Percentiles rank a stretch among this genome's conserved stretches.
Evolutionary conservation across 2,888 invertebrate species (phyloP).

Genomic region (Phalera bucephala): DNA sequence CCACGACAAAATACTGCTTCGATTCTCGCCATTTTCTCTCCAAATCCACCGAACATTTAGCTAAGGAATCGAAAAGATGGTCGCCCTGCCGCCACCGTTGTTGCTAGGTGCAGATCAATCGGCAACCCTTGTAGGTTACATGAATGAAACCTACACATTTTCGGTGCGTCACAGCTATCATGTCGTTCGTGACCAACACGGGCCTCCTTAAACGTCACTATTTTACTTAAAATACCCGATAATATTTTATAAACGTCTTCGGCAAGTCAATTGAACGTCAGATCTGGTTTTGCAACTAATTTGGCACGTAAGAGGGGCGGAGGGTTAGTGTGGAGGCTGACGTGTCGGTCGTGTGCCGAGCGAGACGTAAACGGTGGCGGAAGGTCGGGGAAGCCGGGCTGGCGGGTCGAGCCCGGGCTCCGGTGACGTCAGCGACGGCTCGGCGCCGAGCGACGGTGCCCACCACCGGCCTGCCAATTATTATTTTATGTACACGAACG

Average conservation of each 20-base stretch:
- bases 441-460: slow-evolving; percentile 71
- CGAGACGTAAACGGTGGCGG: slow-evolving; percentile 69
- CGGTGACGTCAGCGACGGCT: slow-evolving; percentile 79
- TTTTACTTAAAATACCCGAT: slow-evolving; percentile 15
- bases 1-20: slow-evolving; percentile 65
- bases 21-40: slow-evolving; percentile 58
- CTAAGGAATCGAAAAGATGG: slow-evolving; percentile 50
- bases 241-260: slow-evolving; percentile 30
- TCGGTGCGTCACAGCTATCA: slow-evolving; percentile 50
- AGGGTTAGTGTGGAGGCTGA: slow-evolving; percentile 59
- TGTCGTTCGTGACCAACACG: slow-evolving; percentile 34
- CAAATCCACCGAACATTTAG: slow-evolving; percentile 62
- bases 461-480: slow-evolving; percentile 75
- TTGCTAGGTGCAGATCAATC: slow-evolving; percentile 73
- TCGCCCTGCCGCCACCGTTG: slow-evolving; percentile 59
- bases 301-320: slow-evolving; percentile 68
- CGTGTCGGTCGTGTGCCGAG: slow-evolving; percentile 65
- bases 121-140: slow-evolving; percentile 66
- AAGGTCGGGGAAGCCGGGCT: slow-evolving; percentile 79
- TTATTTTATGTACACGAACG: slow-evolving; percentile 77
- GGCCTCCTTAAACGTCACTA: slow-evolving; percentile 19
- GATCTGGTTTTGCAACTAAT: slow-evolving; percentile 49
- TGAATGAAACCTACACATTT: slow-evolving; percentile 76
- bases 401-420: slow-evolving; percentile 68
- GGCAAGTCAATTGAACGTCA: slow-evolving; percentile 34